phyloP scores from a whole-genome alignment of 2,113 vertebrate genomes.

The Irena cyanogastra region DNA sequence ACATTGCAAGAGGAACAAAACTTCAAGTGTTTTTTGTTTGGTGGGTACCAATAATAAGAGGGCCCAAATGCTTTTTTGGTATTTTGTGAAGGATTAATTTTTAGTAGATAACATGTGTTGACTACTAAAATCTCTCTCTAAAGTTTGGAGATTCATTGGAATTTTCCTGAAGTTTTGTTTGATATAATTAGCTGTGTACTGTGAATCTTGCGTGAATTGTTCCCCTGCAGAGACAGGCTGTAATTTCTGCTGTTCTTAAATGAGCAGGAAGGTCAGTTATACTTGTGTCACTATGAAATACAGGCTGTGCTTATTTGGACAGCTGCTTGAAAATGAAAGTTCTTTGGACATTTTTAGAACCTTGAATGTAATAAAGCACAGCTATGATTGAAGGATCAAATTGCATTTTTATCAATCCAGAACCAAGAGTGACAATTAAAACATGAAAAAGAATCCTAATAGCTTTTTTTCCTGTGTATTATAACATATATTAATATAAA shows the following conservation, averaged over 20 bases:
- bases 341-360: slow-evolving; percentile 55
- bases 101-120: background rate
- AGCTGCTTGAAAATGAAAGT: slow-evolving; percentile 52
- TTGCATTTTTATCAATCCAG: background rate
- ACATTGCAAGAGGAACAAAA: background rate
- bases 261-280: background rate
- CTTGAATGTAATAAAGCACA: slow-evolving; percentile 47
- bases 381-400: slow-evolving; percentile 62
- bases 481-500: background rate
- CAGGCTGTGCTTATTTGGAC: background rate
- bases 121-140: background rate
- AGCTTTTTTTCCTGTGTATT: background rate
- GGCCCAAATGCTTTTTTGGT: background rate
- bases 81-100: background rate
- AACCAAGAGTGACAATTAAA: slow-evolving; percentile 45
- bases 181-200: background rate
- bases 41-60: slow-evolving; percentile 3
- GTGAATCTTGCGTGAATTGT: background rate
- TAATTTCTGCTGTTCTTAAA: background rate
- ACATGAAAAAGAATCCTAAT: slow-evolving; percentile 51
- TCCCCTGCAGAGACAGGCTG: background rate
- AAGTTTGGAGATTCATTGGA: background rate
- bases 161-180: background rate
- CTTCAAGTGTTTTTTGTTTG: background rate
- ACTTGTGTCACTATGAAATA: slow-evolving; percentile 21